phyloP scores from a whole-genome alignment of 2,888 invertebrate species.

The Phlogophora meticulosa region DNA sequence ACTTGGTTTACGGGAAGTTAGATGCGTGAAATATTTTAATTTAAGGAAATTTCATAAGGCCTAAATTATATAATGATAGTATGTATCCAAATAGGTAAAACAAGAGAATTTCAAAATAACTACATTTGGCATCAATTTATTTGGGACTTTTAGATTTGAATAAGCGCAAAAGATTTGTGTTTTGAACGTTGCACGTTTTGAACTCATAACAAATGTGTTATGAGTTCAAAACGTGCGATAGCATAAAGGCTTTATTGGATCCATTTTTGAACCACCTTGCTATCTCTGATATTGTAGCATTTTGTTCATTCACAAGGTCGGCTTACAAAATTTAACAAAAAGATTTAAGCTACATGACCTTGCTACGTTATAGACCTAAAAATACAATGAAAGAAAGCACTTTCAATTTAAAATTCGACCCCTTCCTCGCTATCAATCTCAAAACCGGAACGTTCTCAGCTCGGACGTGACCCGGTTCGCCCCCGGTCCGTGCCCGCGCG shows the following conservation, averaged over 20 bases:
- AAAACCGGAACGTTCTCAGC: constrained; percentile 25
- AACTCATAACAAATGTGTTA: no score
- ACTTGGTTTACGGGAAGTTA: not conserved
- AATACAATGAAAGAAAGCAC: not conserved
- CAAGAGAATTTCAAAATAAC: no score
- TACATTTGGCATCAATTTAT: constrained; percentile 2
- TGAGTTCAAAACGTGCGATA: constrained; percentile 2
- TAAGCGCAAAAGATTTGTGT: not conserved
- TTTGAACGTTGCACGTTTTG: no score
- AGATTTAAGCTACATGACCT: not conserved
- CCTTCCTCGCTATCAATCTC: constrained; percentile 42
- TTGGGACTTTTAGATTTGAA: not conserved
- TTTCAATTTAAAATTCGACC: constrained; percentile 2
- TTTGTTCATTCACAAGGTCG: not conserved
- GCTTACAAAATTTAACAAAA: not conserved
- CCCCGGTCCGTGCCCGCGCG: not conserved
- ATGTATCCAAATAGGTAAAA: no score
- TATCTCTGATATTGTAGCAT: not conserved
- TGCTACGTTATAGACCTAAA: not conserved
- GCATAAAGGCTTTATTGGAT: not conserved
- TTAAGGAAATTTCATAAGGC: no score
- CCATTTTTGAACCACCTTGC: not conserved
- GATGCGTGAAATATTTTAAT: not conserved
- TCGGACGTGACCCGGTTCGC: constrained; percentile 31
- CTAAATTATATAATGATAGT: no score